Evolutionary conservation across 2,113 vertebrate genomes (phyloP).

Genomic region (Nematolebias whitei): DNA sequence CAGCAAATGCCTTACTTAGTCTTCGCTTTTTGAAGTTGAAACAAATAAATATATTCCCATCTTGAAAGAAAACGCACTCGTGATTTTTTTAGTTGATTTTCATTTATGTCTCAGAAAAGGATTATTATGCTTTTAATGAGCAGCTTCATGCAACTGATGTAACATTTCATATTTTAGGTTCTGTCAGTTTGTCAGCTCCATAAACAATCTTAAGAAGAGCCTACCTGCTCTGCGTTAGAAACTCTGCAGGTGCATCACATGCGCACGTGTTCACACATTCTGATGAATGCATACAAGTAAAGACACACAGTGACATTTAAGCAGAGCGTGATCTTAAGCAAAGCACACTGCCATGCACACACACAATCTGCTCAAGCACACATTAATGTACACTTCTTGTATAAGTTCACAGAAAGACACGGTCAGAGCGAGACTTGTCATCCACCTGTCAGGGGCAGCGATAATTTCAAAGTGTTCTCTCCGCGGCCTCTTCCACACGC

Average conservation of each 20-base stretch:
- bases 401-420: slow-evolving; percentile 71
- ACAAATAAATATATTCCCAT: neutral
- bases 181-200: slow-evolving; percentile 65
- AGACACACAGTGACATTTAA: slow-evolving; percentile 8
- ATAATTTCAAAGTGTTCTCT: slow-evolving; percentile 88
- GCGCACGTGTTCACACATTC: slow-evolving; percentile 17
- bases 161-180: slow-evolving; percentile 66
- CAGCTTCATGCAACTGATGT: slow-evolving; percentile 74
- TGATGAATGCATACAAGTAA: slow-evolving; percentile 14
- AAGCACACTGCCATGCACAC: slow-evolving; percentile 1
- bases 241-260: slow-evolving; percentile 25
- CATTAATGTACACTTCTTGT: slow-evolving; percentile 8
- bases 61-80: too few species aligned
- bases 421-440: slow-evolving; percentile 59
- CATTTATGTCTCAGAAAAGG: slow-evolving; percentile 55
- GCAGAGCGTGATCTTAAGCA: neutral
- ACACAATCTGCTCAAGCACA: slow-evolving; percentile 6
- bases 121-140: slow-evolving; percentile 75
- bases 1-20: neutral
- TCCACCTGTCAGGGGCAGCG: slow-evolving; percentile 86
- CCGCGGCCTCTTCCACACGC: slow-evolving; percentile 86
- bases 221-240: slow-evolving; percentile 57
- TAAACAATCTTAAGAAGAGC: slow-evolving; percentile 57
- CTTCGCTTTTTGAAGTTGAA: neutral
- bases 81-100: neutral